phyloP scores from a whole-genome alignment of 2,113 vertebrate genomes.

The Oncorhynchus mykiss region DNA sequence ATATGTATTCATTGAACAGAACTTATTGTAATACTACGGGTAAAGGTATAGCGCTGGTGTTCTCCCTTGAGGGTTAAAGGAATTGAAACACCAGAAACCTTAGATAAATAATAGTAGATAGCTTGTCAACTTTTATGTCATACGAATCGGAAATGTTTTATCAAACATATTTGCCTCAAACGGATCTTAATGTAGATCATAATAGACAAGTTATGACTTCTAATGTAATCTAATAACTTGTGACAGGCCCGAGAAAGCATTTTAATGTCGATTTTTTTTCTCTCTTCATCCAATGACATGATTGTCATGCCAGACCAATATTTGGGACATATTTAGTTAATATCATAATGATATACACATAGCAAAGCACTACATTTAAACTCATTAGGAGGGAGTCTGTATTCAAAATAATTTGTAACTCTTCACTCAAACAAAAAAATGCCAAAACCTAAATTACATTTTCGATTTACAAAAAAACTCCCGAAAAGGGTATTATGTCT shows the following conservation, averaged over 20 bases:
- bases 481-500: background rate
- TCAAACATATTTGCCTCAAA: background rate
- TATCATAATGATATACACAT: constrained; percentile 27
- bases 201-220: background rate
- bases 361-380: background rate
- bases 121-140: background rate
- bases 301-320: constrained; percentile 66
- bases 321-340: constrained; percentile 9
- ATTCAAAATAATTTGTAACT: background rate
- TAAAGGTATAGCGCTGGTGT: background rate
- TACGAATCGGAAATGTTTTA: background rate
- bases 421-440: background rate
- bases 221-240: constrained; percentile 14
- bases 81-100: background rate
- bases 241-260: constrained; percentile 29
- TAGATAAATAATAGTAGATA: background rate
- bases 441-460: constrained; percentile 8
- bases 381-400: background rate
- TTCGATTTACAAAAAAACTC: background rate
- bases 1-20: background rate
- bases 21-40: background rate
- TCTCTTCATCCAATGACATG: constrained; percentile 44
- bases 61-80: background rate
- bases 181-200: background rate
- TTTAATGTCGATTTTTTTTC: constrained; percentile 5